phyloP scores from a whole-genome alignment of 1,140 invertebrate species.

The Nautilus pompilius region DNA sequence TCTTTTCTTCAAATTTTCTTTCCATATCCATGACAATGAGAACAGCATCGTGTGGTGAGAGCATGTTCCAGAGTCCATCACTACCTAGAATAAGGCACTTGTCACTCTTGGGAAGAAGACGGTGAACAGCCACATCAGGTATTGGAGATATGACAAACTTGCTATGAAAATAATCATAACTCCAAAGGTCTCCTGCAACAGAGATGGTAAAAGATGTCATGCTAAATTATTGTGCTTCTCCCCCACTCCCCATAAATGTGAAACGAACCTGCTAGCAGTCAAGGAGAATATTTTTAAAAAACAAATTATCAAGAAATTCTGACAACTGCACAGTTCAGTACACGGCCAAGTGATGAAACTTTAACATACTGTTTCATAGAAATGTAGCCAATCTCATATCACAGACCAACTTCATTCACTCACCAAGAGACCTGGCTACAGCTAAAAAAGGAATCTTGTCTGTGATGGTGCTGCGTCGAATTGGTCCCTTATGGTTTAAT shows the following conservation, averaged over 20 bases:
- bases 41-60: slow-evolving; percentile 79
- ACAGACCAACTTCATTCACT: slow-evolving; percentile 15
- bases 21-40: slow-evolving; percentile 65
- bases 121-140: slow-evolving; percentile 86
- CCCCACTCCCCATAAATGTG: too few species aligned
- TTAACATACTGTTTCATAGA: too few species aligned
- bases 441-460: slow-evolving; percentile 96
- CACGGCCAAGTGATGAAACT: too few species aligned
- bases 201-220: too few species aligned
- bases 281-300: too few species aligned
- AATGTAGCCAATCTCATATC: too few species aligned
- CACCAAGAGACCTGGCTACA: slow-evolving; percentile 87
- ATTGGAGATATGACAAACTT: slow-evolving; percentile 96
- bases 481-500: slow-evolving; percentile 61
- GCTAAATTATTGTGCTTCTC: too few species aligned
- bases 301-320: too few species aligned
- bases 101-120: slow-evolving; percentile 74
- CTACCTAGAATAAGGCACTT: slow-evolving; percentile 92
- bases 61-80: slow-evolving; percentile 96
- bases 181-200: slow-evolving; percentile 86
- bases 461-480: slow-evolving; percentile 60
- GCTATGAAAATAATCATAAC: slow-evolving; percentile 84
- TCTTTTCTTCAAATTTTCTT: slow-evolving; percentile 41
- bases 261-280: too few species aligned
- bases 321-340: too few species aligned